These are phyloP conservation scores for Melanchra persicariae DNA, from an alignment of 2,888 invertebrate genomes.

Conservation along the genomic window DNA sequence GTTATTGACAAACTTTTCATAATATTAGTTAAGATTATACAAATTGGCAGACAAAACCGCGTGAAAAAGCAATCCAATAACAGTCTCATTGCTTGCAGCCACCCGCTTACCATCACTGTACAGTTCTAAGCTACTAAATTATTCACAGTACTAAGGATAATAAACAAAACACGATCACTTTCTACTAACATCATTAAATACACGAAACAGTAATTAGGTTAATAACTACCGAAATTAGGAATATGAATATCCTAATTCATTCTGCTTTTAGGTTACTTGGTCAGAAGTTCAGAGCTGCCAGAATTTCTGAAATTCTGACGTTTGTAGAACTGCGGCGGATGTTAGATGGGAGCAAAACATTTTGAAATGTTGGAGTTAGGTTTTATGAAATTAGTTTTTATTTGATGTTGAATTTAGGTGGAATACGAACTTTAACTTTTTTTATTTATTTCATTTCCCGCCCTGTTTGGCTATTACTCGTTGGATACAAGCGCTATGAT, in stretches of 20 bases:
- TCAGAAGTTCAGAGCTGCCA: constrained; percentile 31
- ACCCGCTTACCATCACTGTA: constrained; percentile 34
- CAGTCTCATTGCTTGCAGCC: background rate
- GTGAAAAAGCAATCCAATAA: background rate
- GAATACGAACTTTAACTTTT: background rate
- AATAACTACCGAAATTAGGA: constrained; percentile 59
- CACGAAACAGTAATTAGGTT: constrained; percentile 58
- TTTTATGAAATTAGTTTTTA: constrained; percentile 34
- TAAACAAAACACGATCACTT: constrained; percentile 61
- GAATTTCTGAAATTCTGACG: constrained; percentile 22
- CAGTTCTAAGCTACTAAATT: constrained; percentile 59
- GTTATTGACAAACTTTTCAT: no score
- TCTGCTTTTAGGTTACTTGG: constrained; percentile 52
- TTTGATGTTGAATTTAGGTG: constrained; percentile 4
- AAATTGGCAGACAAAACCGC: background rate
- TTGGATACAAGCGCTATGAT: background rate
- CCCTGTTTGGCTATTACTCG: background rate
- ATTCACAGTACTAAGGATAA: constrained; percentile 70
- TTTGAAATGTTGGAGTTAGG: constrained; percentile 10
- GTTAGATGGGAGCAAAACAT: constrained; percentile 25
- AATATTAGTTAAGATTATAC: no score
- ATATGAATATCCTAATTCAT: constrained; percentile 59
- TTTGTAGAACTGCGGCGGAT: constrained; percentile 10
- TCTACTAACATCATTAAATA: constrained; percentile 52
- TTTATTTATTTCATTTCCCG: no score